A percentile compares a stretch with the other conserved stretches of the same genome.
Conservation (phyloP, 2,797 vertebrate species). For the Eulemur coronatus region DNA sequence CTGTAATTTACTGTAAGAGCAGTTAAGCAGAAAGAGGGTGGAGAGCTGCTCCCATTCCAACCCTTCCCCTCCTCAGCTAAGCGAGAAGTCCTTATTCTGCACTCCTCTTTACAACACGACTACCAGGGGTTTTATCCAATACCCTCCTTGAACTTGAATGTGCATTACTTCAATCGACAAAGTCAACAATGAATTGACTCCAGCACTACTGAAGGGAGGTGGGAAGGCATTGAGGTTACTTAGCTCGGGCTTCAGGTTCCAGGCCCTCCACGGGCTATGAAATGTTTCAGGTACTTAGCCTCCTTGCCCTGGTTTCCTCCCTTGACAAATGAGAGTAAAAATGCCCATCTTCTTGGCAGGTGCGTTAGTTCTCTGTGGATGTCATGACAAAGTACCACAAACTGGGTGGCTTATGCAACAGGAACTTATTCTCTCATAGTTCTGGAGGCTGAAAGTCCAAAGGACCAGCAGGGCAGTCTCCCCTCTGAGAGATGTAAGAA, state of each 20-base stretch:
- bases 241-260: neutral
- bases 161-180: neutral
- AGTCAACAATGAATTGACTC: neutral
- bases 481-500: neutral
- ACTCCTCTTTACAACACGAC: neutral
- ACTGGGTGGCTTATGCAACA: neutral
- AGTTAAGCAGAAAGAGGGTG: neutral
- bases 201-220: neutral
- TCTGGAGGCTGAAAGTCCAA: neutral
- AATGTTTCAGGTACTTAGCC: neutral
- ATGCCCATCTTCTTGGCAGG: neutral
- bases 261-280: neutral
- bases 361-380: neutral
- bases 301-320: neutral
- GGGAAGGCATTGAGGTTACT: neutral
- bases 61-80: neutral
- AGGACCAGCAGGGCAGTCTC: fast-evolving
- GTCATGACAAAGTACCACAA: neutral
- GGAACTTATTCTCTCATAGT: neutral
- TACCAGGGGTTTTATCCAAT: neutral
- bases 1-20: too few relatives aligned
- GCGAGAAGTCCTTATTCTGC: neutral
- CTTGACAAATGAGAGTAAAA: neutral
- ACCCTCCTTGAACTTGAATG: neutral
- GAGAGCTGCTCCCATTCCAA: neutral